A percentile compares a stretch with the other conserved stretches of the same genome.
Evolutionary conservation across 2,113 vertebrate species (phyloP).

Genomic region (Onychostruthus taczanowskii): DNA sequence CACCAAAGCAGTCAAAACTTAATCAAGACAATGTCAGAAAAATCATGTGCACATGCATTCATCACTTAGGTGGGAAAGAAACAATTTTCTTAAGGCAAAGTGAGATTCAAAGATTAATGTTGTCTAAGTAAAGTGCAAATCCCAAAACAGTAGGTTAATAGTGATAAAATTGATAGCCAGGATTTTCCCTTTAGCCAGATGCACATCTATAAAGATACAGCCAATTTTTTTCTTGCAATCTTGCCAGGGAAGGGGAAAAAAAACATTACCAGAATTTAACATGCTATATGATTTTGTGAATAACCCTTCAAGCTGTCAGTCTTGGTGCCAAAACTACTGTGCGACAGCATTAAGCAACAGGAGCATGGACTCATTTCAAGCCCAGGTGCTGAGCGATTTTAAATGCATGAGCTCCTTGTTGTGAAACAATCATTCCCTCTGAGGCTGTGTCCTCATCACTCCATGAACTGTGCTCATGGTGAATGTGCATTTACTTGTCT

Average conservation of each 20-base stretch:
- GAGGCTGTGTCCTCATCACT: slow-evolving; percentile 51
- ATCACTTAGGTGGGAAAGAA: neutral
- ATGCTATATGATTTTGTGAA: slow-evolving; percentile 67
- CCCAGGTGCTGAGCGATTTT: slow-evolving; percentile 68
- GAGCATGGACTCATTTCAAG: slow-evolving; percentile 69
- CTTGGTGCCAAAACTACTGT: slow-evolving; percentile 54
- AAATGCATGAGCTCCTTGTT: slow-evolving; percentile 70
- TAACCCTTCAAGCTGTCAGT: slow-evolving; percentile 67
- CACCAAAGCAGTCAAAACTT: neutral
- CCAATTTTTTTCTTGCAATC: slow-evolving; percentile 46
- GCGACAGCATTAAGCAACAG: slow-evolving; percentile 58
- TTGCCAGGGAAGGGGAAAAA: slow-evolving; percentile 24
- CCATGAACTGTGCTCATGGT: slow-evolving; percentile 13
- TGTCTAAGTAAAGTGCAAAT: neutral
- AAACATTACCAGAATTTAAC: slow-evolving; percentile 51
- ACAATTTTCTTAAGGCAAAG: neutral
- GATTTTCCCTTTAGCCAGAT: slow-evolving; percentile 51
- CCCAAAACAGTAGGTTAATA: slow-evolving; percentile 42
- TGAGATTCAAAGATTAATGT: neutral
- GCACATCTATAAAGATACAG: slow-evolving; percentile 30
- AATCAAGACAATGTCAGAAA: neutral
- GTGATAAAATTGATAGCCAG: neutral
- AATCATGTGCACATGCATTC: neutral
- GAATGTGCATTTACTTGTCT: slow-evolving; percentile 48
- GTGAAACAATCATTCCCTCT: slow-evolving; percentile 70